Base-by-base conservation (phyloP, 2,888 invertebrate genomes). In the Stenurella melanura region DNA sequence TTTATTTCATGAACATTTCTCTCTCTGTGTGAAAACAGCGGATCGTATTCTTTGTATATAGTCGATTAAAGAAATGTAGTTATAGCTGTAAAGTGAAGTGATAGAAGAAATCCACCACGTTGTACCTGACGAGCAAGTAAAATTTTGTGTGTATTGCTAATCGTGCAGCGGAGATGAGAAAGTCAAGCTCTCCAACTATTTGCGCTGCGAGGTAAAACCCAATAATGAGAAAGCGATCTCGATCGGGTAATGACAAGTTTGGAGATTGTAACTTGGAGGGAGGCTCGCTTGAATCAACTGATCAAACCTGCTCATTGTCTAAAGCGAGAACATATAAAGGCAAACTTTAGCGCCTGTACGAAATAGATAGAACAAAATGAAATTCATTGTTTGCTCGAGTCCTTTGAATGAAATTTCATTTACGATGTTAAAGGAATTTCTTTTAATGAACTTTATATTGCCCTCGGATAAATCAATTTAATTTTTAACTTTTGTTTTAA, bases 361-460 rank as follows among this genome's bases (percentile, higher is more conserved):
- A 50, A 58, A 60, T 38, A 58, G 60, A 61, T 70, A 61, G 69
- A 54, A 69, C 60, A 58, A 50, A 70, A 70, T 30, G 38, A 42
- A 70, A 18, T 70, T 42, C 70, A 61, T 70, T 70, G 70, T 70
- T 70, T 70, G 70, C 50, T 18, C 57, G 26, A 58, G 21, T 38
- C 63, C 34, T 38, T 70, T 70, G 34, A 69, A 70, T 60, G 70
- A 21, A 70, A 60, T 50, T 56, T 34, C 38, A 70, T 70, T 70
- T 56, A 70, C 70, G 19, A 70, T 26, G 70, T 60, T 58, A 70
- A 61, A 63, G 21, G 72, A 61, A 72, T 63, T 72, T 72, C 72
- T 72, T 72, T 63, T 72, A 72, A 72, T 72, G 72, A 72, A 72
- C 63, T 61, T 63, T 72, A 17, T 50, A 30, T 26, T 26, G 54